Conservation (phyloP, 2,888 invertebrate genomes). For the Hemaris fuciformis region DNA sequence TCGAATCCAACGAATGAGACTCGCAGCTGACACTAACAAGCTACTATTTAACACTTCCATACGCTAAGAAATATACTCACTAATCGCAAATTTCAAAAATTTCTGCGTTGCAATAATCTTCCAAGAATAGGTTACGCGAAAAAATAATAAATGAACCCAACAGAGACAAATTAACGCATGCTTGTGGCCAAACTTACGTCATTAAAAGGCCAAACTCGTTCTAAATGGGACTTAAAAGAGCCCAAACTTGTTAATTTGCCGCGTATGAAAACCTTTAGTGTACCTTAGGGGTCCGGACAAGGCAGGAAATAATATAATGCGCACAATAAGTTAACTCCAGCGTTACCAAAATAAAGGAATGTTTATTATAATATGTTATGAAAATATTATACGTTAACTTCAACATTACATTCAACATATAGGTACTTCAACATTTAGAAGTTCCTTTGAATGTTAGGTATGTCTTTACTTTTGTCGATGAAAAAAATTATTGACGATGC, state of each 20-base stretch:
- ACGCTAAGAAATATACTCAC: neutral
- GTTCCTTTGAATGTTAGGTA: too few species aligned
- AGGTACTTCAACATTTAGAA: too few species aligned
- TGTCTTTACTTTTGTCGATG: too few species aligned
- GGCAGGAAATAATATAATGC: conserved; percentile 1
- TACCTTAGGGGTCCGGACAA: neutral
- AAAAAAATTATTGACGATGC: too few species aligned
- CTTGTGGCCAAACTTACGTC: neutral
- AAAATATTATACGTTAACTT: too few species aligned
- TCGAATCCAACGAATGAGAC: too few species aligned
- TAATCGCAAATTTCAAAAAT: neutral
- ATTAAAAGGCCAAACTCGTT: conserved; percentile 5
- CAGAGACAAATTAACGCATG: conserved; percentile 4
- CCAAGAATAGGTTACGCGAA: neutral
- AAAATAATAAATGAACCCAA: neutral
- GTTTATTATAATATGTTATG: neutral
- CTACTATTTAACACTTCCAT: neutral
- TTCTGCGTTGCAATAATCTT: neutral
- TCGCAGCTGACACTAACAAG: too few species aligned
- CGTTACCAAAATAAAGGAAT: neutral
- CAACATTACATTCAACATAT: too few species aligned
- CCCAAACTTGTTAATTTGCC: conserved; percentile 2
- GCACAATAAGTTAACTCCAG: neutral
- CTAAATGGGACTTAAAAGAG: conserved; percentile 1
- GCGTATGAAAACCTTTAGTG: neutral